Conservation (phyloP, 92 coral and sea anemone species). For the Parazoanthus atlanticus region DNA sequence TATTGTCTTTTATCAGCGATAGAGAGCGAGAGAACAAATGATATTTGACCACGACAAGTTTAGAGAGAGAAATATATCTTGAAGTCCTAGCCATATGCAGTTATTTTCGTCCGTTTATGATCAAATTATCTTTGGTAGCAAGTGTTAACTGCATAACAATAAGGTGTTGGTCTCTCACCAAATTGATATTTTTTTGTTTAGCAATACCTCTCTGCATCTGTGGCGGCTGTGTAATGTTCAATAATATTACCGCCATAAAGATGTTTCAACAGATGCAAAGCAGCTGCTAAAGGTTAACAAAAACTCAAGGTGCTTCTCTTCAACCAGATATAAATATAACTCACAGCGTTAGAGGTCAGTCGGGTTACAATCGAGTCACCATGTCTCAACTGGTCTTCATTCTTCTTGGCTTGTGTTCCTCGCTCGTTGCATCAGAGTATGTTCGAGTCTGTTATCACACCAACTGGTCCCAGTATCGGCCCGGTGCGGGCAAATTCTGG, state of each 20-base stretch:
- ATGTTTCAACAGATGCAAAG: background rate
- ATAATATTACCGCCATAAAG: background rate
- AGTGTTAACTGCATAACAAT: background rate
- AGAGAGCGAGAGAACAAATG: no score
- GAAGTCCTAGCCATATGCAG: no score
- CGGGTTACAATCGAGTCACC: background rate
- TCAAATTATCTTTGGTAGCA: no score
- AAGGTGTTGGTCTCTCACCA: background rate
- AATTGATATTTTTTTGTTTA: background rate
- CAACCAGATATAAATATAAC: background rate
- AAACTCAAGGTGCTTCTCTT: background rate
- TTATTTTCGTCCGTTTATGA: background rate
- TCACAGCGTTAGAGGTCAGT: background rate
- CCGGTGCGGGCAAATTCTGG: conserved; percentile 76
- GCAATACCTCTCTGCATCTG: background rate
- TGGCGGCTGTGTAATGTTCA: background rate
- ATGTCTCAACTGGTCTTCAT: background rate
- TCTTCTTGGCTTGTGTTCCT: background rate
- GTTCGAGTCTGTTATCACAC: conserved; percentile 96
- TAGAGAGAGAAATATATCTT: no score
- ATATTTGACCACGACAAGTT: no score
- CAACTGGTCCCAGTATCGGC: conserved; percentile 95
- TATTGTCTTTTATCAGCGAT: no score
- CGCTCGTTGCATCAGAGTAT: conserved; percentile 31
- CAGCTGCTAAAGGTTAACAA: background rate